A percentile compares a stretch with the other conserved stretches of the same genome.
phyloP scores from a whole-genome alignment of 2,113 vertebrate genomes.

The Machaerirhynchus nigripectus region DNA sequence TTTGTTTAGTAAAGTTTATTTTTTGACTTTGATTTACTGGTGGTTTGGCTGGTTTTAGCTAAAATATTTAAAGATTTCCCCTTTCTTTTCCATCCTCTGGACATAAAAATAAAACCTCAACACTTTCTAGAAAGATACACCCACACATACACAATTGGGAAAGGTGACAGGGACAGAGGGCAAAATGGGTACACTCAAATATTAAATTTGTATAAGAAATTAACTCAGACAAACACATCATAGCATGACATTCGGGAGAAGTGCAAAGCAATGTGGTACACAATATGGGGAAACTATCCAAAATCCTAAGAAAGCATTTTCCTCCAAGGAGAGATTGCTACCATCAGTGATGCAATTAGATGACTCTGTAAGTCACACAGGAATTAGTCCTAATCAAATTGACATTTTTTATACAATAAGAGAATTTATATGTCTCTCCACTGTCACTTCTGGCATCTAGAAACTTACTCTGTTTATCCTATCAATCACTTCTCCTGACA shows the following conservation, averaged over 20 bases:
- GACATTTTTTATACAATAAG: neutral
- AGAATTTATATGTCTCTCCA: neutral
- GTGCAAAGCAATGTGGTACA: neutral
- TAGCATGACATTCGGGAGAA: neutral
- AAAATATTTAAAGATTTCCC: neutral
- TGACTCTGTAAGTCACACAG: neutral
- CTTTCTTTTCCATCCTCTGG: neutral
- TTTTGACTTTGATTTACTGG: neutral
- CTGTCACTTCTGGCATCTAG: neutral
- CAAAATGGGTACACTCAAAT: neutral
- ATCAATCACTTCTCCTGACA: neutral
- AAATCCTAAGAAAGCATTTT: neutral
- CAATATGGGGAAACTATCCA: neutral
- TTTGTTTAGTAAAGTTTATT: neutral
- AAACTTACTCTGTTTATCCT: neutral
- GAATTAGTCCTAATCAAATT: neutral
- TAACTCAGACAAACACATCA: neutral
- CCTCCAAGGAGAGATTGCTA: neutral
- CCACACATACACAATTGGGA: neutral
- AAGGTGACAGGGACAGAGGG: neutral
- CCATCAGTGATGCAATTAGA: neutral
- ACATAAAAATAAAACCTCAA: neutral
- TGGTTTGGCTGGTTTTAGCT: neutral
- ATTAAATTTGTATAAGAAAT: neutral
- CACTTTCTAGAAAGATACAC: neutral